Base-by-base conservation (phyloP, 2,113 vertebrate genomes). In the Sigmodon hispidus region DNA sequence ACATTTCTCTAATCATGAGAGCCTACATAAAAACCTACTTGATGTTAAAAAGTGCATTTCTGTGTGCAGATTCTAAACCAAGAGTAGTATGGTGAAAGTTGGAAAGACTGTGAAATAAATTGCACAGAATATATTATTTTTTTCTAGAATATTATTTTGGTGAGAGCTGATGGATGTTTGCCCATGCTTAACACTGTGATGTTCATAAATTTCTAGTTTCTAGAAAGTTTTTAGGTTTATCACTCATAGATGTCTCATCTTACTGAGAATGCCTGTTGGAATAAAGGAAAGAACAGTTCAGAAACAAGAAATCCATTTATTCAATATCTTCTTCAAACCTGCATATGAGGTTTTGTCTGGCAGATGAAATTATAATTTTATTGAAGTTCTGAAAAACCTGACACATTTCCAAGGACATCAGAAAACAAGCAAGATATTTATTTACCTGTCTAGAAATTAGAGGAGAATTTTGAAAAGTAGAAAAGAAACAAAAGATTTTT, bases 141-240 rank as follows among this genome's bases (percentile, higher is more conserved):
- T 87, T 22, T 34, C 48, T 61, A 43, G 36, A 88, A 90, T 45
- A n/a, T 12, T 52, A 72, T 55, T 72, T 67, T 92, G 5, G 17
- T 55, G 67, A 79, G 76, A 85, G 21, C 48, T 13, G 24, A 55
- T 10, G n/a, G 21, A 55, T 7, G 45, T 10, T 69, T 69, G 11
- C 55, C 59, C 69, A 31, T 50, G 12, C 15, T 61, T 61, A 77
- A 92, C 57, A 77, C 9, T 43, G n/a, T n/a, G 24, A 15, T 22
- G 63, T 31, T 10, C 21, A 48, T 86, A 77, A 48, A 88, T 55
- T 67, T 96, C 70, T 90, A 87, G 19, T 90, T 94, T 86, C 93
- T 93, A 90, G 72, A 89, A 81, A 92, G 40, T 43, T 40, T 45
- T 92, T 31, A 72, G n/a, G 45, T 34, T 85, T 76, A 83, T 95